A percentile compares a stretch with the other conserved stretches of the same genome.
Conservation (phyloP, 2,113 vertebrate genomes). For the Phalacrocorax brasilianus region DNA sequence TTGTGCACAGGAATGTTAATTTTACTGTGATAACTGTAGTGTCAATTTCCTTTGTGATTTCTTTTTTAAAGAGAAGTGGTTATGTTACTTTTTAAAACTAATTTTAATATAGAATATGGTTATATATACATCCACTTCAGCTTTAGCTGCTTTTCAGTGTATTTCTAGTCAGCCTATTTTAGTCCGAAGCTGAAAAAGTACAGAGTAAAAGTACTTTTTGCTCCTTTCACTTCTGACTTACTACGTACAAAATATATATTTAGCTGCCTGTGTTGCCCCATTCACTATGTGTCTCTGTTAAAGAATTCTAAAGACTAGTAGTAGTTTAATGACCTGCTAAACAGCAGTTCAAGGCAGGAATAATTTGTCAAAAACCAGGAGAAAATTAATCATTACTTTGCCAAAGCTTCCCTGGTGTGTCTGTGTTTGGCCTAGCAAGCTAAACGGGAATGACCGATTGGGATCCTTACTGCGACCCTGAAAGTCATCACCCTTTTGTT, state of each 20-base stretch:
- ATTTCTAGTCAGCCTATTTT: background rate
- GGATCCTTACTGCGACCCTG: background rate
- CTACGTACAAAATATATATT: background rate
- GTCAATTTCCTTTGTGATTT: slow-evolving; percentile 45
- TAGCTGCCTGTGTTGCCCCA: background rate
- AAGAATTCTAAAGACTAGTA: background rate
- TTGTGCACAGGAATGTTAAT: slow-evolving; percentile 23
- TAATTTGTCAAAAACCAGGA: slow-evolving; percentile 19
- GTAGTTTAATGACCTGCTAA: slow-evolving; percentile 33
- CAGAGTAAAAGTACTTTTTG: background rate
- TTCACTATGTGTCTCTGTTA: background rate
- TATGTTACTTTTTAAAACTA: background rate
- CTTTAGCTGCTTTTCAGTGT: background rate
- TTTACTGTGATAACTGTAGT: slow-evolving; percentile 40
- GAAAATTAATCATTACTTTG: slow-evolving; percentile 68
- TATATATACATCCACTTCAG: background rate
- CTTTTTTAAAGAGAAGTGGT: background rate
- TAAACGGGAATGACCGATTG: background rate
- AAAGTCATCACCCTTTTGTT: background rate
- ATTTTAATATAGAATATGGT: slow-evolving; percentile 5
- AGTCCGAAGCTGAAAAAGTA: background rate
- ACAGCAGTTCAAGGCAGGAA: slow-evolving; percentile 59
- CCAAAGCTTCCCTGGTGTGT: background rate
- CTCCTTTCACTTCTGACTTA: background rate
- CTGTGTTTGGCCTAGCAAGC: background rate